These are phyloP conservation scores for Darevskia mixta DNA, from an alignment of 2,797 vertebrate genomes.

Conservation along the genomic window DNA sequence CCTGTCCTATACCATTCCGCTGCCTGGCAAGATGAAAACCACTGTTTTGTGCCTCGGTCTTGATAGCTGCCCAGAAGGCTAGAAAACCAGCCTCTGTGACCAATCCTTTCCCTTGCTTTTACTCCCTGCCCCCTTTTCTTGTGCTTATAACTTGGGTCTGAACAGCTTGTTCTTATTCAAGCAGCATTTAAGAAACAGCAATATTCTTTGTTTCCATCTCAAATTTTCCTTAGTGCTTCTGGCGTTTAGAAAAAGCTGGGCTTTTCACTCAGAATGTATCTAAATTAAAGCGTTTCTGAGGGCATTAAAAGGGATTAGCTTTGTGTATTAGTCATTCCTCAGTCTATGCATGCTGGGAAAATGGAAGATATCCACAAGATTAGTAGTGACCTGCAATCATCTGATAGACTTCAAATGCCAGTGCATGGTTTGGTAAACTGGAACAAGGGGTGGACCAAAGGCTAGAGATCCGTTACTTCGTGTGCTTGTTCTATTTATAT, in stretches of 20 bases:
- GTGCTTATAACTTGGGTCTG: neutral
- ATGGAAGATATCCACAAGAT: constrained; percentile 9
- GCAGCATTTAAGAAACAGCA: constrained; percentile 27
- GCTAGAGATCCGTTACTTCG: constrained; percentile 8
- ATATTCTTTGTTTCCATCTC: constrained; percentile 16
- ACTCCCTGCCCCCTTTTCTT: neutral
- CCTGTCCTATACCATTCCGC: neutral
- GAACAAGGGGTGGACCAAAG: constrained; percentile 8
- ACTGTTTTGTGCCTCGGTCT: neutral
- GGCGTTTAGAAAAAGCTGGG: constrained; percentile 2
- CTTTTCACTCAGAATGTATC: constrained; percentile 21
- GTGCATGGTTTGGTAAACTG: neutral
- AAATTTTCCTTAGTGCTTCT: constrained; percentile 10
- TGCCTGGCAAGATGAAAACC: neutral
- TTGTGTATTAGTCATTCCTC: constrained; percentile 19
- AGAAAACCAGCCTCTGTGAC: neutral
- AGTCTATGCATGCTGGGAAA: constrained; percentile 3
- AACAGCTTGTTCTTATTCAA: constrained; percentile 30
- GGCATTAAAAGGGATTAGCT: constrained; percentile 16
- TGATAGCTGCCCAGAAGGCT: neutral
- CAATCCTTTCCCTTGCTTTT: neutral
- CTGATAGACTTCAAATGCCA: constrained; percentile 14
- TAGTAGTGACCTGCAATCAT: constrained; percentile 14
- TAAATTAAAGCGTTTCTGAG: constrained; percentile 22
- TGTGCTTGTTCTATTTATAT: constrained; percentile 19